Percentiles rank a stretch among this genome's conserved stretches.
These are phyloP conservation scores for Coenonympha arcania DNA, from an alignment of 2,888 invertebrate genomes.

Conservation along the genomic window DNA sequence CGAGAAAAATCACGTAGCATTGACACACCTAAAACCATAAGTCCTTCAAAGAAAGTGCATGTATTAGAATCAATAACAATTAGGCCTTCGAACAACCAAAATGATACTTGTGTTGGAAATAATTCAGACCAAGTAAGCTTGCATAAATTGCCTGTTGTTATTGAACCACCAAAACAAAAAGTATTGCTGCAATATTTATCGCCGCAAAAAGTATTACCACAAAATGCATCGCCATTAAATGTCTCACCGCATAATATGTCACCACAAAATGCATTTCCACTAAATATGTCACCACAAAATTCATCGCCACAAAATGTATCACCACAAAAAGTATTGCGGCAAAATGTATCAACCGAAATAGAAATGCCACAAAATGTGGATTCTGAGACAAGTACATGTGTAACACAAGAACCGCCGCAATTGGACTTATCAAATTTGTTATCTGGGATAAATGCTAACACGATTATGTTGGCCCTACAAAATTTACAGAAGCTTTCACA, in stretches of 20 bases:
- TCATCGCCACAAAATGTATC: too few relatives aligned
- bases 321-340: too few relatives aligned
- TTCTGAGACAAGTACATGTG: slow-evolving; percentile 10
- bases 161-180: slow-evolving; percentile 6
- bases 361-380: too few relatives aligned
- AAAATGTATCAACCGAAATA: too few relatives aligned
- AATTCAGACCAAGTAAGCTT: slow-evolving; percentile 7
- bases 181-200: neutral
- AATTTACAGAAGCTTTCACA: slow-evolving; percentile 59
- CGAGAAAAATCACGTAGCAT: slow-evolving; percentile 22
- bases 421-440: slow-evolving; percentile 53
- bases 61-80: slow-evolving; percentile 57
- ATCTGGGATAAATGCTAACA: slow-evolving; percentile 59
- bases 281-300: too few relatives aligned
- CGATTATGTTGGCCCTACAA: slow-evolving; percentile 58
- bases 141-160: slow-evolving; percentile 1
- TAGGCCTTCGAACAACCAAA: slow-evolving; percentile 34
- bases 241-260: too few relatives aligned
- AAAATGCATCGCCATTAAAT: too few relatives aligned
- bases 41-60: slow-evolving; percentile 51
- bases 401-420: slow-evolving; percentile 29
- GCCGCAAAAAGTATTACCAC: too few relatives aligned
- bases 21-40: slow-evolving; percentile 34
- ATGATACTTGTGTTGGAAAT: slow-evolving; percentile 2
- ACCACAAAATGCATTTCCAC: too few relatives aligned